Evolutionary conservation across 1,140 invertebrate species (phyloP), one percentile per base, ranked within the genome.

Genomic region (Dryas iulia): DNA sequence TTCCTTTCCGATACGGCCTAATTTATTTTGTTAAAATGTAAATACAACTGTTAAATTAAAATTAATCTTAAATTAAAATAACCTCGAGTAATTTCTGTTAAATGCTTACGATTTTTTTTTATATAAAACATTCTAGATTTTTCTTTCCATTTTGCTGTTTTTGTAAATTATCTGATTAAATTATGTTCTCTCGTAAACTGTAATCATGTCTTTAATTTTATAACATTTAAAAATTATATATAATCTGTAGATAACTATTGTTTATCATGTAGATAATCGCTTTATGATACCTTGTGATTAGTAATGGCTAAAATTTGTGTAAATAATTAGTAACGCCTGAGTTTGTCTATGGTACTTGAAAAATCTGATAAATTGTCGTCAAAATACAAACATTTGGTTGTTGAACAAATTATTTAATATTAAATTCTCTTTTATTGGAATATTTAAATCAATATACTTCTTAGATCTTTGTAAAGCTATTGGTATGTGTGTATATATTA

Each of bases 401-500:
- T 7, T 47, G n/a, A 11, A 47, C 7, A 47, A 21, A 47, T 47
- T 10, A 7, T 47, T 47, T 21, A 10, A 14, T 14, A 47, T 47
- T 21, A 47, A 47, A 47, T 47, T 21, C 7, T 18, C 14, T 47
- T 47, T 47, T 47, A 47, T 47, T 47, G 14, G 14, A 47, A 47
- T 47, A 47, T 21, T 47, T 47, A 47, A 47, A 21, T n/a, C 7
- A 47, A 47, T 21, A 12, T 3, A 47, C 14, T 39, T 47, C 39
- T 18, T 35, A 35, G 33, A 35, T 18, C n/a, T 39, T 2, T 14
- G 33, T n/a, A 39, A 14, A 39, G 33, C 33, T 39, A 39, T 39
- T 39, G 33, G 33, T 47, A 26, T 61, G 26, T 52, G 11, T 61
- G 30, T 47, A 61, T 54, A 21, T 67, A 59, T 60, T 54, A 24